phyloP scores from a whole-genome alignment of 2,113 vertebrate genomes.

The Cygnus atratus region DNA sequence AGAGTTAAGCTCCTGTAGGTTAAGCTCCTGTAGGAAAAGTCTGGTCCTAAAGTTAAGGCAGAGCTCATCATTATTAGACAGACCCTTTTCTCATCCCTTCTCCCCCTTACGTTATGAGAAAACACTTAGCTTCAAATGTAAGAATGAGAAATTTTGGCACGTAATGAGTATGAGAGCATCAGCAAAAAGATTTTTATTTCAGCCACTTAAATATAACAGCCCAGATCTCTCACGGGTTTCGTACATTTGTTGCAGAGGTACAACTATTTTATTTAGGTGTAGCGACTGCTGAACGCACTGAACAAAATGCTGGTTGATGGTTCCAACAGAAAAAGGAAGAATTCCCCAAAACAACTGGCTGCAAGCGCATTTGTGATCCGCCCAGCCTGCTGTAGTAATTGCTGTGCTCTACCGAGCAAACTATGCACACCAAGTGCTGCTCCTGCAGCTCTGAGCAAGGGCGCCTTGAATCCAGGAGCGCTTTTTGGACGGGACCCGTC shows the following conservation, averaged over 20 bases:
- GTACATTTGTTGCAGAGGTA: not conserved
- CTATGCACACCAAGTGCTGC: not conserved
- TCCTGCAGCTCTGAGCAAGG: not conserved
- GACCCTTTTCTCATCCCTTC: not conserved
- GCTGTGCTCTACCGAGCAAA: not conserved
- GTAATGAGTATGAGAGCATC: not conserved
- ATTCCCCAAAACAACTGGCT: not conserved
- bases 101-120: not conserved
- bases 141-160: not conserved
- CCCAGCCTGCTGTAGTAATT: not conserved
- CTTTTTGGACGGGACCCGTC: not conserved
- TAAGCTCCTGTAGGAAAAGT: not conserved
- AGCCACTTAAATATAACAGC: not conserved
- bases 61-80: not conserved
- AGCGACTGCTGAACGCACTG: not conserved
- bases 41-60: not conserved
- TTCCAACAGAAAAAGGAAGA: not conserved
- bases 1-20: not conserved
- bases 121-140: not conserved
- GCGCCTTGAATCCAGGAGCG: not conserved
- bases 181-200: not conserved
- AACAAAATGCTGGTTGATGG: not conserved
- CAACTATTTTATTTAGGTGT: not conserved
- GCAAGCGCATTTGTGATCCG: not conserved
- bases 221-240: not conserved